Base-by-base conservation (phyloP, 1,140 invertebrate species). In the Listronotus oregonensis region DNA sequence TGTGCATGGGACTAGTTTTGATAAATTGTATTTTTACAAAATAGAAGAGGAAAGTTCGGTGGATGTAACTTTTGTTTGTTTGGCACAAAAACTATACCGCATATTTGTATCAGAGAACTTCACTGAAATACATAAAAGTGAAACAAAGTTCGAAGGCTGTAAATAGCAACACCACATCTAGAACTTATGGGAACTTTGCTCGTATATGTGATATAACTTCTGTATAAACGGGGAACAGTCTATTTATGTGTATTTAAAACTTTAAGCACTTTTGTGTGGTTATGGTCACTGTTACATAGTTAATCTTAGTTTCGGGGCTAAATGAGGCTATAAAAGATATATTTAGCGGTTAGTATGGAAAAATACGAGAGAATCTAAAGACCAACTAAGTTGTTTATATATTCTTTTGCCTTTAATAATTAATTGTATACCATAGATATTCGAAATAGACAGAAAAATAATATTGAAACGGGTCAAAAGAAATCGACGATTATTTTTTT, bases 161-260 rank as follows among this genome's bases (percentile, higher is more conserved):
- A 58, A 58, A 65, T 58, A 47, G 43, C 51, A 58, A 50, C 52
- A 57, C 63, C 50, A 52, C 31, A 51, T n/a, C 44, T 27, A 40
- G 34, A 65, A 64, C 42, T 54, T 63, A 63, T 63, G 51, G 17
- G 51, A 64, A 56, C 50, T 32, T 42, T 40, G 42, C 47, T 10
- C 52, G 44, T 52, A 17, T 32, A 56, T 54, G 52, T 56, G 52
- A 32, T 62, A 54, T 64, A 64, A 64, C 52, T 64, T 64, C 40
- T 44, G 52, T 56, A 64, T 56, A 64, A 64, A 64, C 27, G 50
- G 56, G 63, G 43, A 50, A 44, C 63, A 39, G 54, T 58, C 34
- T 65, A 65, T 65, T 65, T 65, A 65, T 65, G 47, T 57, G 54
- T 54, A 65, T 57, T 65, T 65, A 65, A 65, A 65, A 65, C 63